phyloP scores from a whole-genome alignment of 2,888 invertebrate genomes.

The Drosophila pseudotakahashii region DNA sequence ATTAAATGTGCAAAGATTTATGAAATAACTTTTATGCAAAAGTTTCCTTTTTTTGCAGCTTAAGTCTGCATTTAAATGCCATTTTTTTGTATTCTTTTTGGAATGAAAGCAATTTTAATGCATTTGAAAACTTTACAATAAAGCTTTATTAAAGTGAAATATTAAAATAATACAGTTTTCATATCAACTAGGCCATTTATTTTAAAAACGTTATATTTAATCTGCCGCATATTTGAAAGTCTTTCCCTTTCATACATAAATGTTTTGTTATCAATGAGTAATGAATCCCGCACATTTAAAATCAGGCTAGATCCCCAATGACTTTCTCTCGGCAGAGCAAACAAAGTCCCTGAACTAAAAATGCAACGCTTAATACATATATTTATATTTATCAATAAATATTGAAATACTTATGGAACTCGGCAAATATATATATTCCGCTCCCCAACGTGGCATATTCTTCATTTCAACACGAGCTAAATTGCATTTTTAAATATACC shows the following conservation, averaged over 20 bases:
- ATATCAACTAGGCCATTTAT: neutral
- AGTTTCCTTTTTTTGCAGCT: neutral
- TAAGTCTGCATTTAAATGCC: conserved; percentile 10
- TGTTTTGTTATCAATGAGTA: neutral
- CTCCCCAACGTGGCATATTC: conserved; percentile 63
- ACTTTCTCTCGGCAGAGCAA: neutral
- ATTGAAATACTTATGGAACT: conserved; percentile 66
- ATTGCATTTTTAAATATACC: conserved; percentile 74
- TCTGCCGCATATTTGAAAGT: neutral
- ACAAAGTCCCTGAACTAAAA: neutral
- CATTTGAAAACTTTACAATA: neutral
- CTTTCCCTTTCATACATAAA: neutral
- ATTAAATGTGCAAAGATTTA: conserved; percentile 21
- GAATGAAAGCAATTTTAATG: neutral
- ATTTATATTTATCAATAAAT: conserved; percentile 48
- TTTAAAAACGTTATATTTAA: neutral
- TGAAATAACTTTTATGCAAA: conserved; percentile 4
- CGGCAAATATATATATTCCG: conserved; percentile 54
- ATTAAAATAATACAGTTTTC: neutral
- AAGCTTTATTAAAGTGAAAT: too few species aligned
- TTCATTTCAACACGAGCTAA: conserved; percentile 70
- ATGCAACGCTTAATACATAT: conserved; percentile 1
- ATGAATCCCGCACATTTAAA: conserved; percentile 5
- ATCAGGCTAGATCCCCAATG: neutral
- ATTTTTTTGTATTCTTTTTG: neutral